Base-by-base conservation (phyloP, 2,113 vertebrate genomes). In the Corydoras maculifer region DNA sequence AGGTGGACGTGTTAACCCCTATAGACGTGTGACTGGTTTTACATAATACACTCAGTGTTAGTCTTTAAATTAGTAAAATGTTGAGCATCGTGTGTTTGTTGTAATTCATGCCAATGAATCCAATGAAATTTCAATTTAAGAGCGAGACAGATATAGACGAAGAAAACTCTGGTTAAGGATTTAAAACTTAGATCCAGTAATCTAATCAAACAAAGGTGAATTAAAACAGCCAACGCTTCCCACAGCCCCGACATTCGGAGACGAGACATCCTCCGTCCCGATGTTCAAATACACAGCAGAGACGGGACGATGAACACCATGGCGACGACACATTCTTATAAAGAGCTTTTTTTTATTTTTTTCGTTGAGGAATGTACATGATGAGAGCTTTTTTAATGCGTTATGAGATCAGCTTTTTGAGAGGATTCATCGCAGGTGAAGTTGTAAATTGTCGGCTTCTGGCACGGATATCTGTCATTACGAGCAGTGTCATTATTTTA, bases 221-320 rank as follows among this genome's bases (percentile, higher is more conserved):
- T 71, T 71, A 69, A 77, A 72, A 74, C 54, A 14, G 69, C 58
- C 48, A 32, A 61, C 57, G 12, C 50, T 55, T 31, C 55, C 70
- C 66, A 71, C 68, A 58, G 57, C 31, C 71, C 69, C 62, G 64
- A 65, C 10, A 32, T 72, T 72, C 62, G 50, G 25, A 65, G 32
- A 14, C 49, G 60, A 5, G 51, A 60, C 74, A 25, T 25, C 18
- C 18, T 25, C 18, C 62, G 57, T 49, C 71, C 69, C 62, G 64
- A 65, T 14, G 50, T 72, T 72, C 65, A 68, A 43, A 8, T 43
- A 5, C 35, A 55, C 35, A 63, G 10, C 62, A 32, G 25, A 65
- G 32, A 14, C 49, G 60, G 8, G 51, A 60, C 74, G 48, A 43
- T 18, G 18, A 65, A 69, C 53, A 62, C 53, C 54, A 11, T 25